Base-by-base conservation (phyloP, 30 jellyfish, hydroid and myxozoan species). In the Aurelia coerulea region DNA sequence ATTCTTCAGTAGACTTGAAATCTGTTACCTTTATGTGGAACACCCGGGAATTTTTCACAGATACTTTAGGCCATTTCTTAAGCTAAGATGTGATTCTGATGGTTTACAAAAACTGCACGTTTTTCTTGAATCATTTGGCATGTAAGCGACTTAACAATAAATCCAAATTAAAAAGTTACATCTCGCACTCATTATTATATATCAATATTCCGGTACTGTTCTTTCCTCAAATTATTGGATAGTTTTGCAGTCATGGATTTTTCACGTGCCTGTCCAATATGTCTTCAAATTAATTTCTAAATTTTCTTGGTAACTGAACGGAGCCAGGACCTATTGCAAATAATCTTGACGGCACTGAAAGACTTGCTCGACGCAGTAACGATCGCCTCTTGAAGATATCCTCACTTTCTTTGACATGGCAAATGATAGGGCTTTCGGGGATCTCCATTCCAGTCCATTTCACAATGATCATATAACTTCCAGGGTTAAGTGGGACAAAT, bases 361-460 rank as follows among this genome's bases (percentile, higher is more conserved):
- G 50, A 51, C 92, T 83, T 8, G 85, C 78, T 49, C 92, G 69
- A 37, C 92, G 63, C 16, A 83, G 39, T 14, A 51, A 15, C 31
- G 86, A 72, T 13, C 92, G 56, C 37, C 86, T 54, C 65, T 34
- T 14, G 81, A 83, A 83, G 3, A 71, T 62, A 10, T 59, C 2
- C 81, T 83, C 92, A 16, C 63, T 63, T 12, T 83, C 86, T 53
- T 58, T 75, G 3, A 83, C 92, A 32, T 76, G 59, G 75, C 85
- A 70, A 32, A 83, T 83, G 13, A 83, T 71, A 11, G 92, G 92
- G 68, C 92, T 83, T 42, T 75, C 92, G 10, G n/a, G 53, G 15
- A 83, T 63, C 52, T 83, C 92, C 13, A 54, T 69, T 37, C 92
- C 92, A n/a, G 73, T 50, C 92, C 92, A 83, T 72, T 70, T 83